phyloP scores from a whole-genome alignment of 1,140 invertebrate genomes.

The Conus ventricosus region DNA sequence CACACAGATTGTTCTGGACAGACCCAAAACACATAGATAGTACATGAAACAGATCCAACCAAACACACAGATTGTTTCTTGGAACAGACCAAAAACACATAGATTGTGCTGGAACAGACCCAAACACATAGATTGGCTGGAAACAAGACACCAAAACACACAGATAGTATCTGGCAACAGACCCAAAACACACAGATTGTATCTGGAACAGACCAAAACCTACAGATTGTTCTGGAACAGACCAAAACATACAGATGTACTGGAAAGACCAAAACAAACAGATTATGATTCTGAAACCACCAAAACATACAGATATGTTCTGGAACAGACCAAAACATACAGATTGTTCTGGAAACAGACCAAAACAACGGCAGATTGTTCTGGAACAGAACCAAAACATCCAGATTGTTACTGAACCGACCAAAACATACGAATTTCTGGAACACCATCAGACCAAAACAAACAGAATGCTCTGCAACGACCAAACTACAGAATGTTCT shows the following conservation, averaged over 20 bases:
- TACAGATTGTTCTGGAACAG: too few species aligned
- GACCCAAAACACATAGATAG: neutral
- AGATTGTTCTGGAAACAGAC: too few species aligned
- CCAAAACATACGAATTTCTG: too few species aligned
- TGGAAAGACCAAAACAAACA: neutral
- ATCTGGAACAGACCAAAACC: too few species aligned
- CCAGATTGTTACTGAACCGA: too few species aligned
- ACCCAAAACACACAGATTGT: too few species aligned
- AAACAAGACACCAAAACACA: neutral
- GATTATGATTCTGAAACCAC: neutral
- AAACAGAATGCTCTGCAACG: too few species aligned
- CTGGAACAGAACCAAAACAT: slow-evolving; percentile 36
- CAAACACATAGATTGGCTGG: neutral
- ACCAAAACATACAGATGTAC: too few species aligned
- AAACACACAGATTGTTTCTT: neutral
- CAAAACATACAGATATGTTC: slow-evolving; percentile 35
- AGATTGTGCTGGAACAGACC: slow-evolving; percentile 41
- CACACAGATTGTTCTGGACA: slow-evolving; percentile 43
- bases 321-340: neutral
- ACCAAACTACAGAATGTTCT: slow-evolving; percentile 45
- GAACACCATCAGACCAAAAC: too few species aligned
- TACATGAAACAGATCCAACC: neutral
- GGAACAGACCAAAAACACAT: neutral
- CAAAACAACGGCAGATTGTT: slow-evolving; percentile 36
- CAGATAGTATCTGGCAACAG: too few species aligned